phyloP scores from a whole-genome alignment of 2,113 vertebrate genomes.

The Heliornis fulica region DNA sequence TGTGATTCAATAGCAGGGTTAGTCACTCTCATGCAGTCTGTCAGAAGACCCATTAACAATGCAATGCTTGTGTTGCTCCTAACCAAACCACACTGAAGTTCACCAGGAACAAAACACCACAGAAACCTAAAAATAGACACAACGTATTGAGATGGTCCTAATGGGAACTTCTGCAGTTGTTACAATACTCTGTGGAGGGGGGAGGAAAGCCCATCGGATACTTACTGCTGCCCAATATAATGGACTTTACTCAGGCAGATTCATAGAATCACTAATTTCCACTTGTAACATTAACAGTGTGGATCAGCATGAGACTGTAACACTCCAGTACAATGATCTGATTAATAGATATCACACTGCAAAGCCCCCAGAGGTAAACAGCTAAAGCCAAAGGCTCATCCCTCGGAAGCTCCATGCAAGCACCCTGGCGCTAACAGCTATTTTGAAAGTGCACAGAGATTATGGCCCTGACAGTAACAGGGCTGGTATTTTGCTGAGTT shows the following conservation, averaged over 20 bases:
- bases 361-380: background rate
- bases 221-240: background rate
- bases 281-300: background rate
- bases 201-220: background rate
- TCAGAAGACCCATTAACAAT: background rate
- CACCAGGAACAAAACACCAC: background rate
- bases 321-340: background rate
- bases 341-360: background rate
- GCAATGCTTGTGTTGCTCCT: background rate
- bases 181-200: accelerated
- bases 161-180: background rate
- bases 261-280: background rate
- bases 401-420: background rate
- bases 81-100: background rate
- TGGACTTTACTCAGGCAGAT: background rate
- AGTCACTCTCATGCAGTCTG: background rate
- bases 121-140: constrained; percentile 13
- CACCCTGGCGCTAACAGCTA: background rate
- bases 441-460: background rate
- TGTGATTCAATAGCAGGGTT: background rate
- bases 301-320: background rate
- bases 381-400: background rate
- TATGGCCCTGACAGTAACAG: background rate
- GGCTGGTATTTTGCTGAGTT: background rate
- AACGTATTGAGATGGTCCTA: background rate